These are phyloP conservation scores for Diphyllodes magnificus DNA, from an alignment of 2,113 vertebrate genomes.

Conservation along the genomic window DNA sequence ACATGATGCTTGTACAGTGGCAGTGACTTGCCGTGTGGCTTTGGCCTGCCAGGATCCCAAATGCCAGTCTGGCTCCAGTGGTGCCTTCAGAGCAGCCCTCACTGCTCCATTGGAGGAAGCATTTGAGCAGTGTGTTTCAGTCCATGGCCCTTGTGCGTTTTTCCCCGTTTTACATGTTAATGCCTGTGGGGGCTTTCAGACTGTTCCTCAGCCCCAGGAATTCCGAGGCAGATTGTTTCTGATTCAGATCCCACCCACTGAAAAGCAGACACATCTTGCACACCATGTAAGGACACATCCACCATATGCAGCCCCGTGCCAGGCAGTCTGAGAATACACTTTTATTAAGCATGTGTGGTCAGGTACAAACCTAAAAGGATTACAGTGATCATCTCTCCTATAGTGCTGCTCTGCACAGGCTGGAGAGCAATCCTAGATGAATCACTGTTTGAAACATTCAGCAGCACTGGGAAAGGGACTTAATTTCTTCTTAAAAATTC, in stretches of 20 bases:
- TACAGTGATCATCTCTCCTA: neutral
- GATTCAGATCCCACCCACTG: neutral
- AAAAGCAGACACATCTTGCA: neutral
- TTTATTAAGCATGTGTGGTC: rapidly evolving
- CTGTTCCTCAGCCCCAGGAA: neutral
- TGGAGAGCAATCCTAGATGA: neutral
- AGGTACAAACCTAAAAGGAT: neutral
- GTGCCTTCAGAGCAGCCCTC: neutral
- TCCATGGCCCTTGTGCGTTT: neutral
- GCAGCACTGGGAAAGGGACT: neutral
- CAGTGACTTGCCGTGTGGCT: rapidly evolving
- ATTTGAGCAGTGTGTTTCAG: rapidly evolving
- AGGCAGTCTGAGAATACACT: neutral
- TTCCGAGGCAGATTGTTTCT: neutral
- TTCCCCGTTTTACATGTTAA: neutral
- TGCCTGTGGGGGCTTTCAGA: neutral
- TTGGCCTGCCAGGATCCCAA: neutral
- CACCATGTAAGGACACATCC: rapidly evolving
- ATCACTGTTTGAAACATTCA: neutral
- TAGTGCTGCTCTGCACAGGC: neutral
- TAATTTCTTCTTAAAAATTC: neutral
- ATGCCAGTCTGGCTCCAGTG: neutral
- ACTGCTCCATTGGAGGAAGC: neutral
- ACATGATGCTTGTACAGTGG: neutral
- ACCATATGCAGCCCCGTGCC: rapidly evolving